Conservation (phyloP, 2,797 vertebrate genomes). For the Sciurus carolinensis region DNA sequence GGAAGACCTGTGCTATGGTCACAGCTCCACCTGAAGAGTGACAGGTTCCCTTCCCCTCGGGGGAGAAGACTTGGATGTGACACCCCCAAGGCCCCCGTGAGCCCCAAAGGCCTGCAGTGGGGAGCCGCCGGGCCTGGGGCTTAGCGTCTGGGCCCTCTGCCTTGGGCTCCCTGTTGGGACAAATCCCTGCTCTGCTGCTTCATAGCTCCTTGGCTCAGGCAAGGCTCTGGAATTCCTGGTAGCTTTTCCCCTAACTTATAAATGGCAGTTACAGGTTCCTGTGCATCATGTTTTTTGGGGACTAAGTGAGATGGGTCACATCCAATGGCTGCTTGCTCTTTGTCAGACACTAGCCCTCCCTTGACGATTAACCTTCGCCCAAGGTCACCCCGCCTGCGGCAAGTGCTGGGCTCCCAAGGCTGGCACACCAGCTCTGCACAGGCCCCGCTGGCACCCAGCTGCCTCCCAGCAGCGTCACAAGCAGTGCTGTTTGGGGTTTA, state of each 20-base stretch:
- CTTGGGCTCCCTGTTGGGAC: background rate
- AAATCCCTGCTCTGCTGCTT: too few species aligned
- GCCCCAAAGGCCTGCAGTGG: background rate
- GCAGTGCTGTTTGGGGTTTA: too few species aligned
- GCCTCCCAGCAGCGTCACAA: background rate
- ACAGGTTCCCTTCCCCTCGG: background rate
- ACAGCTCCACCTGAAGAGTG: background rate
- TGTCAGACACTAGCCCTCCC: background rate
- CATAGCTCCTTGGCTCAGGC: background rate
- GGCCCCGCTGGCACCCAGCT: too few species aligned
- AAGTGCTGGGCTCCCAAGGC: too few species aligned
- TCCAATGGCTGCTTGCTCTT: accelerated
- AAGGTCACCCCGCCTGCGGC: background rate
- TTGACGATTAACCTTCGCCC: accelerated
- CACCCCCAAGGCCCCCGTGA: background rate
- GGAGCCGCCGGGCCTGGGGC: accelerated
- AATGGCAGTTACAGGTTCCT: too few species aligned
- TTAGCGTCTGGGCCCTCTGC: background rate
- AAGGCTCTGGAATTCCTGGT: background rate
- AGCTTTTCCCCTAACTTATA: background rate
- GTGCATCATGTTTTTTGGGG: background rate
- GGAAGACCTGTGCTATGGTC: background rate
- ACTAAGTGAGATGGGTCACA: background rate
- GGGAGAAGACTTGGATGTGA: background rate
- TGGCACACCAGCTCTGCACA: background rate